Evolutionary conservation across 2,113 vertebrate species (phyloP).

Genomic region (Zapornia atra): DNA sequence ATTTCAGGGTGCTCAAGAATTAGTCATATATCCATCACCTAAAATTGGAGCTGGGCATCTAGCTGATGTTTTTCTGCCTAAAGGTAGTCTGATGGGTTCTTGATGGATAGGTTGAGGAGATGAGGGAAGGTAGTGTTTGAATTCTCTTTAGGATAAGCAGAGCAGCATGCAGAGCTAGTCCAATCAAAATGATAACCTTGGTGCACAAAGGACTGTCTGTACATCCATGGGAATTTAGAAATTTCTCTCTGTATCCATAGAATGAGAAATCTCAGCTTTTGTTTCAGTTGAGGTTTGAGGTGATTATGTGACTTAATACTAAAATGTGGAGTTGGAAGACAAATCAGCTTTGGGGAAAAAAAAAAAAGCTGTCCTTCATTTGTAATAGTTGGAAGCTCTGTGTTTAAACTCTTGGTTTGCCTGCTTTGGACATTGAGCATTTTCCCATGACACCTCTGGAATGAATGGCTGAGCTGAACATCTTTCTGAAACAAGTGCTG

Average conservation of each 20-base stretch:
- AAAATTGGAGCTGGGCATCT: not conserved
- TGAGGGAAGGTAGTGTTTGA: not conserved
- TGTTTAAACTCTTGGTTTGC: not conserved
- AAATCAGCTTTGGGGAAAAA: not conserved
- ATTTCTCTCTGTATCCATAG: not conserved
- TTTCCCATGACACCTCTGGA: not conserved
- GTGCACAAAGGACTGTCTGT: not conserved
- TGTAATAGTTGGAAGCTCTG: not conserved
- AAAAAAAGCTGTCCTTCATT: not conserved
- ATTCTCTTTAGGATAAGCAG: not conserved
- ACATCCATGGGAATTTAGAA: fast-evolving
- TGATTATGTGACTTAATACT: not conserved
- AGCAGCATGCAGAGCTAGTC: not conserved
- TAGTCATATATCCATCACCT: fast-evolving
- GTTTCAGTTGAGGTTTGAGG: not conserved
- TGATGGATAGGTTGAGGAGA: not conserved
- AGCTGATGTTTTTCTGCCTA: not conserved
- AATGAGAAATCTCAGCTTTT: not conserved
- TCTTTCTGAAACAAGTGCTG: not conserved
- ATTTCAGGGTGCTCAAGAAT: not conserved
- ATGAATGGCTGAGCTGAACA: fast-evolving
- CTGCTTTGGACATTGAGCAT: not conserved
- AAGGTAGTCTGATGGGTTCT: not conserved
- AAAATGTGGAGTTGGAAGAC: fast-evolving
- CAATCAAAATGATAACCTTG: not conserved